These are phyloP conservation scores for Empidonax traillii DNA, from an alignment of 2,113 vertebrate genomes.

Conservation along the genomic window DNA sequence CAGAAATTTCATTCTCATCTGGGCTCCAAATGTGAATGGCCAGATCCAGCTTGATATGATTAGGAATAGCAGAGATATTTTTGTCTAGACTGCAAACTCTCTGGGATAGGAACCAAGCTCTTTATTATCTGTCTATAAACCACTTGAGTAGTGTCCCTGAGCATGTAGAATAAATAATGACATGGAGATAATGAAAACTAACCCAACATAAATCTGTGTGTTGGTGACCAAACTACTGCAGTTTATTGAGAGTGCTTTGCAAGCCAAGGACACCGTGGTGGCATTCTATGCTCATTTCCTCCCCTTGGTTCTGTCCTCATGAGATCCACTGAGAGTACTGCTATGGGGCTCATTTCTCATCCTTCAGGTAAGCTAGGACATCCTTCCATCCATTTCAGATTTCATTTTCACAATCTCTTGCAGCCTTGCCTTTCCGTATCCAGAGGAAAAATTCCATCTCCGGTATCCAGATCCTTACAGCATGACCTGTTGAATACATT, in stretches of 20 bases:
- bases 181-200: not conserved
- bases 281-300: not conserved
- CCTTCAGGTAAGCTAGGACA: not conserved
- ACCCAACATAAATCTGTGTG: not conserved
- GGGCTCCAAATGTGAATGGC: slow-evolving; percentile 58
- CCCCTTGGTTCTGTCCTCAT: not conserved
- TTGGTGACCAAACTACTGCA: not conserved
- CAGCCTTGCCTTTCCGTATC: not conserved
- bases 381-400: not conserved
- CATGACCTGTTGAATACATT: not conserved
- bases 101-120: not conserved
- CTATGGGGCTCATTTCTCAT: not conserved
- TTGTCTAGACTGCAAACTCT: slow-evolving; percentile 47
- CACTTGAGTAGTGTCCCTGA: not conserved
- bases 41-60: slow-evolving; percentile 44
- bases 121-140: slow-evolving; percentile 17
- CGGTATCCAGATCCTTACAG: not conserved
- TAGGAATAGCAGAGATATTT: slow-evolving; percentile 48
- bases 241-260: not conserved
- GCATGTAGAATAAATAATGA: not conserved
- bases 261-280: not conserved
- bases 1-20: slow-evolving; percentile 43
- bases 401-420: not conserved
- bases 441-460: not conserved
- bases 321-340: not conserved